Evolutionary conservation across 2,797 vertebrate genomes (phyloP).

Genomic region (Tenualosa ilisha): DNA sequence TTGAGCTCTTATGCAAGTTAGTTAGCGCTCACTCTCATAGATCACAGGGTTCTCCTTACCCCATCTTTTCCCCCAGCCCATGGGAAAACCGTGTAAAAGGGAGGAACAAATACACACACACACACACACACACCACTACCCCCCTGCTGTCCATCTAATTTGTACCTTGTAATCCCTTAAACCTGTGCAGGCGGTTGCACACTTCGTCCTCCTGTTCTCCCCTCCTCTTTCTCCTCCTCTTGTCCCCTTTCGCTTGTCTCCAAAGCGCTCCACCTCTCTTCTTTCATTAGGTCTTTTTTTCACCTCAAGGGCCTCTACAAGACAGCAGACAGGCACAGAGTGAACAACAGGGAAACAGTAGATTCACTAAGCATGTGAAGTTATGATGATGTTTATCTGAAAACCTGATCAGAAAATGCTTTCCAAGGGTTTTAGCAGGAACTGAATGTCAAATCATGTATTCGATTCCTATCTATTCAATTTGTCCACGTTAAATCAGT

Average conservation of each 20-base stretch:
- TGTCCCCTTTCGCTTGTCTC: neutral
- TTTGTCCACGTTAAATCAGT: no score
- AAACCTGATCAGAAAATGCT: neutral
- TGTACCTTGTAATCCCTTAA: constrained; percentile 77
- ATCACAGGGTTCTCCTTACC: constrained; percentile 17
- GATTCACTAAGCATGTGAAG: neutral
- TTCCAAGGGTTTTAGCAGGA: neutral
- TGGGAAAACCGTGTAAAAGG: constrained; percentile 70
- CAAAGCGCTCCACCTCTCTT: neutral
- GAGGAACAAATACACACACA: neutral
- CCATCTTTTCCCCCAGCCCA: constrained; percentile 47
- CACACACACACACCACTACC: constrained; percentile 2
- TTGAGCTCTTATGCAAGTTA: constrained; percentile 41
- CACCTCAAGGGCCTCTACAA: neutral
- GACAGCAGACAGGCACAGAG: neutral
- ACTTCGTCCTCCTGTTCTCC: neutral
- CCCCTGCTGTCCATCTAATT: constrained; percentile 69
- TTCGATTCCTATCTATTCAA: neutral
- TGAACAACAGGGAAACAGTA: neutral
- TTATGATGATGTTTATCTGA: neutral
- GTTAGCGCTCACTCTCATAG: constrained; percentile 39
- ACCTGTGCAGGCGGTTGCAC: constrained; percentile 21
- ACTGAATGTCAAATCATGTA: neutral
- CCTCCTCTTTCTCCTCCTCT: neutral
- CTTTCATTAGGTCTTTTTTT: neutral